phyloP scores from a whole-genome alignment of 92 coral and sea anemone genomes.

The Epizoanthus stellaris region DNA sequence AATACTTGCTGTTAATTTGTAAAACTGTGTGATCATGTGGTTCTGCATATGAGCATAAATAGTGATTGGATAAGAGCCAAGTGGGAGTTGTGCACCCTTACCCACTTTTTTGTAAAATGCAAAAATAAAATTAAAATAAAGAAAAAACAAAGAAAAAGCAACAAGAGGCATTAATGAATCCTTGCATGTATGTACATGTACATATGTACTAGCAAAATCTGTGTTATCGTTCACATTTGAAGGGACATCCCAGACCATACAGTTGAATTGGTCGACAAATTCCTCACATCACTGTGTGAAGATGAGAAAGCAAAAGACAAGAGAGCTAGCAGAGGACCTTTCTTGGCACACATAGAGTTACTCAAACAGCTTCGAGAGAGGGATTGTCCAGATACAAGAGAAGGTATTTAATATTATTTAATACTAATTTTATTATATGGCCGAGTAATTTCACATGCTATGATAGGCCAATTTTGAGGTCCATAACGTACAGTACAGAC shows the following conservation, averaged over 20 bases:
- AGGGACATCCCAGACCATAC: conserved; percentile 75
- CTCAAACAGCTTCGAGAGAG: conserved; percentile 65
- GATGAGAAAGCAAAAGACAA: conserved; percentile 76
- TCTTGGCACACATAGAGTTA: conserved; percentile 84
- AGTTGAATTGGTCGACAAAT: conserved; percentile 58
- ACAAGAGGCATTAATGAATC: no score
- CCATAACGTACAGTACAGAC: background rate
- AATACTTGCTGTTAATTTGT: no score
- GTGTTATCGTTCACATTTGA: background rate
- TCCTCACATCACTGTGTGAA: conserved; percentile 67
- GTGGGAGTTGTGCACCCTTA: no score
- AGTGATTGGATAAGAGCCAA: no score
- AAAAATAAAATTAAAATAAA: no score
- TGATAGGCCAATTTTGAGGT: background rate
- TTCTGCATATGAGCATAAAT: no score
- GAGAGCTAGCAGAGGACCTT: conserved; percentile 86
- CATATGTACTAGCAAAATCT: no score
- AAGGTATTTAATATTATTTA: conserved; percentile 47
- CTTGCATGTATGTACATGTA: no score
- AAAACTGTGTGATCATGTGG: no score
- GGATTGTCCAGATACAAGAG: conserved; percentile 60
- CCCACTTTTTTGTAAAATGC: no score
- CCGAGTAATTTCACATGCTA: no score
- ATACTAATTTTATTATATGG: background rate
- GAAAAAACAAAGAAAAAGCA: no score